These are phyloP conservation scores for Cichlasoma orientale DNA, from an alignment of 2,797 vertebrate species.

Conservation along the genomic window DNA sequence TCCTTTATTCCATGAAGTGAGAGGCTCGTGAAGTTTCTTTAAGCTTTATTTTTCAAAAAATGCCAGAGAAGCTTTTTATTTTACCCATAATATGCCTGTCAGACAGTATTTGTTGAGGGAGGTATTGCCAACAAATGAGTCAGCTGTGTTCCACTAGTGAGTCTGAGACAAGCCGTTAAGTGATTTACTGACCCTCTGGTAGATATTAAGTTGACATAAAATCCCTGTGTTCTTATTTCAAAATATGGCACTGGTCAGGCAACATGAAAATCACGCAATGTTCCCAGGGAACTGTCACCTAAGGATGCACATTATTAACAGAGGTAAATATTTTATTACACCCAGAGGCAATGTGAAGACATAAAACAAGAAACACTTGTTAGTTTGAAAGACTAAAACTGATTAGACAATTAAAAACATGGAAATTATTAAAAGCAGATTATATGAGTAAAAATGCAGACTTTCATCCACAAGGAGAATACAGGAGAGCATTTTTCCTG, in stretches of 20 bases:
- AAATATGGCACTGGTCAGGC: conserved; percentile 46
- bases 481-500: not conserved
- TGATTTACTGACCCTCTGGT: conserved; percentile 66
- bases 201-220: conserved; percentile 58
- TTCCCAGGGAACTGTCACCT: conserved; percentile 23
- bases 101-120: conserved; percentile 64
- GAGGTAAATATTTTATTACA: conserved; percentile 15
- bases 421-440: not conserved
- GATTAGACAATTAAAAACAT: not conserved
- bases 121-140: conserved; percentile 63
- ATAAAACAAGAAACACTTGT: not conserved
- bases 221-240: conserved; percentile 52
- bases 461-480: not conserved
- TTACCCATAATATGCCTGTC: conserved; percentile 63
- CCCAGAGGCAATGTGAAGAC: not conserved
- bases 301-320: conserved; percentile 27
- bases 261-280: conserved; percentile 26
- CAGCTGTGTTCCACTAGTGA: conserved; percentile 59
- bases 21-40: conserved; percentile 38
- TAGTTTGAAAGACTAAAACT: conserved; percentile 4
- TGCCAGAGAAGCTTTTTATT: conserved; percentile 46
- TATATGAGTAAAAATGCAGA: not conserved
- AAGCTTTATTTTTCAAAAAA: conserved; percentile 45
- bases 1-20: conserved; percentile 36
- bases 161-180: conserved; percentile 56